Evolutionary conservation across 2,888 invertebrate species (phyloP).

Genomic region (Cremastinae sp.): DNA sequence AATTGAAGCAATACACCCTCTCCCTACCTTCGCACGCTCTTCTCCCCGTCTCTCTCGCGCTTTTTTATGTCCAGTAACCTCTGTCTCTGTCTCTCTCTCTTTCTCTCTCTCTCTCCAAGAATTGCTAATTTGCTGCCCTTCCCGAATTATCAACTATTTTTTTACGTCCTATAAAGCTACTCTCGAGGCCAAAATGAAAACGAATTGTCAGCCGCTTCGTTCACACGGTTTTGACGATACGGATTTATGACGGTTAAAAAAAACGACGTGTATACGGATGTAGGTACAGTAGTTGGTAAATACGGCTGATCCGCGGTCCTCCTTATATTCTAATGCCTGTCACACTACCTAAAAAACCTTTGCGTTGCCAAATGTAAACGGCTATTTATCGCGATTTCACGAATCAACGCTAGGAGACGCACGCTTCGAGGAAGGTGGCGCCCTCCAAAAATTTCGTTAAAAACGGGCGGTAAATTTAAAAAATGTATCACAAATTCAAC

Average conservation of each 20-base stretch:
- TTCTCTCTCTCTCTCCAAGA: slow-evolving; percentile 22
- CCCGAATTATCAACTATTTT: slow-evolving; percentile 41
- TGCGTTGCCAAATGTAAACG: slow-evolving; percentile 53
- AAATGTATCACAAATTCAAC: background rate
- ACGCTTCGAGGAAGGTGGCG: slow-evolving; percentile 1
- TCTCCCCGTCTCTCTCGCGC: slow-evolving; percentile 26
- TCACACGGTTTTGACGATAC: slow-evolving; percentile 15
- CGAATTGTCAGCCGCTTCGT: slow-evolving; percentile 8
- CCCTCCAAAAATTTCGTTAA: background rate
- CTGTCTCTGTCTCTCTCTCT: background rate
- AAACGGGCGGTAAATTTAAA: slow-evolving; percentile 10
- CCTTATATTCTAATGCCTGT: slow-evolving; percentile 55
- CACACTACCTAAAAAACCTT: slow-evolving; percentile 57
- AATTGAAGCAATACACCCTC: slow-evolving; percentile 41
- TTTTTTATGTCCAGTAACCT: slow-evolving; percentile 18
- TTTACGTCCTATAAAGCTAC: slow-evolving; percentile 22
- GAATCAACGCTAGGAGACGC: slow-evolving; percentile 22
- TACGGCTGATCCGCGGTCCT: slow-evolving; percentile 44
- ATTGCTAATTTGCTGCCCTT: slow-evolving; percentile 35
- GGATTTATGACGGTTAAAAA: slow-evolving; percentile 32
- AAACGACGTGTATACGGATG: slow-evolving; percentile 8
- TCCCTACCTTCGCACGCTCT: slow-evolving; percentile 41
- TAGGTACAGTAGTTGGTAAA: slow-evolving; percentile 20
- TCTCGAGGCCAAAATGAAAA: slow-evolving; percentile 17
- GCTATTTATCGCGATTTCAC: slow-evolving; percentile 32